Conservation (phyloP, 2,888 invertebrate species). For the Oligia strigilis region DNA sequence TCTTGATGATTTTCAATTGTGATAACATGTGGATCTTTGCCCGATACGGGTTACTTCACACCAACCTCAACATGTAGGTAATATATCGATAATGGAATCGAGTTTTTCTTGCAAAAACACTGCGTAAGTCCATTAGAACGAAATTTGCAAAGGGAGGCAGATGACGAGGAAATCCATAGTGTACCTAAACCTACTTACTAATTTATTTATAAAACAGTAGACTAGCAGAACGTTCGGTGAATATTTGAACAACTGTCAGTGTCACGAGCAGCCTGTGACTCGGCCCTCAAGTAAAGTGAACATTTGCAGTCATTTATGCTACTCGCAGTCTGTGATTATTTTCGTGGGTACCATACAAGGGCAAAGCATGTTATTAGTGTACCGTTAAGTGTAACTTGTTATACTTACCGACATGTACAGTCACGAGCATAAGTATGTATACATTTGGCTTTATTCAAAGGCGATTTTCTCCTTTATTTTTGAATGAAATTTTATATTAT, state of each 20-base stretch:
- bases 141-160: background rate
- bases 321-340: conserved; percentile 32
- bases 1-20: background rate
- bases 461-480: no score
- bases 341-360: conserved; percentile 46
- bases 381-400: conserved; percentile 40
- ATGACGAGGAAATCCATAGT: conserved; percentile 20
- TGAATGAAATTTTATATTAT: no score
- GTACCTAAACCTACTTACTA: background rate
- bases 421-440: no score
- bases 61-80: background rate
- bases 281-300: conserved; percentile 58
- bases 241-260: conserved; percentile 47
- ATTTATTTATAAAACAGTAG: conserved; percentile 25
- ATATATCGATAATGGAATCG: background rate
- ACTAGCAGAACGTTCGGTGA: conserved; percentile 27
- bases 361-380: conserved; percentile 16
- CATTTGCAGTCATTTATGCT: conserved; percentile 60
- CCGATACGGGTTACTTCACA: background rate
- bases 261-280: conserved; percentile 40
- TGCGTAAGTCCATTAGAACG: background rate
- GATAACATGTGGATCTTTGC: background rate
- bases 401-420: background rate
- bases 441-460: no score
- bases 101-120: background rate